These are phyloP conservation scores for Arrhopalites spinosus DNA, from an alignment of 2,888 invertebrate species.

Conservation along the genomic window DNA sequence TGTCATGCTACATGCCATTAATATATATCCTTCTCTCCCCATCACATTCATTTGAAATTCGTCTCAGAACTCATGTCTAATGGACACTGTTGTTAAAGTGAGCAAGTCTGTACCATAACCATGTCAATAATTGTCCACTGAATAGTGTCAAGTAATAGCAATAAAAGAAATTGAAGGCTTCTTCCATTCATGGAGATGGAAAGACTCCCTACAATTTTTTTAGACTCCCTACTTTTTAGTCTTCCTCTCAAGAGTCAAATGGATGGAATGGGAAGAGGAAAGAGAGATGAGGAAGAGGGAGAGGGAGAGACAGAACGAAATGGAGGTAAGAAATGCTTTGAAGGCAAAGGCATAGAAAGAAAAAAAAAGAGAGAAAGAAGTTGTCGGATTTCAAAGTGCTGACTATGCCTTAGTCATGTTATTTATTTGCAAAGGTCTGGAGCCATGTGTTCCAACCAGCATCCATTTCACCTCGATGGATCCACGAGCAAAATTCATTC, in stretches of 20 bases:
- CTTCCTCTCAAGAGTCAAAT: too few species aligned
- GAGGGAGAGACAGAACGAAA: slow-evolving; percentile 2
- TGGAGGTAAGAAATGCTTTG: background rate
- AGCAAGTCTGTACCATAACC: slow-evolving; percentile 13
- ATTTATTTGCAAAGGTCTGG: slow-evolving; percentile 14
- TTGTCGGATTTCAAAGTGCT: slow-evolving; percentile 24
- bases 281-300: slow-evolving; percentile 9
- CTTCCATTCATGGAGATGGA: background rate
- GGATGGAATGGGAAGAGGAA: too few species aligned
- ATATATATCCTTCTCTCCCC: background rate
- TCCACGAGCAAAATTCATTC: slow-evolving; percentile 8
- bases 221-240: too few species aligned
- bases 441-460: slow-evolving; percentile 14
- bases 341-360: background rate
- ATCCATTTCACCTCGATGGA: slow-evolving; percentile 9
- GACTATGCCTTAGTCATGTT: slow-evolving; percentile 18
- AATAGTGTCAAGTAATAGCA: slow-evolving; percentile 21
- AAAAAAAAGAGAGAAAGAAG: background rate
- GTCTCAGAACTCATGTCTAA: background rate
- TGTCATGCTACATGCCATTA: background rate
- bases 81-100: slow-evolving; percentile 5
- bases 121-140: slow-evolving; percentile 25
- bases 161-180: slow-evolving; percentile 30
- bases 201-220: background rate
- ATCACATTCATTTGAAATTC: background rate